Evolutionary conservation across 2,888 invertebrate genomes (phyloP), one percentile per base, ranked within the genome.

Genomic region (Polydrusus cervinus): DNA sequence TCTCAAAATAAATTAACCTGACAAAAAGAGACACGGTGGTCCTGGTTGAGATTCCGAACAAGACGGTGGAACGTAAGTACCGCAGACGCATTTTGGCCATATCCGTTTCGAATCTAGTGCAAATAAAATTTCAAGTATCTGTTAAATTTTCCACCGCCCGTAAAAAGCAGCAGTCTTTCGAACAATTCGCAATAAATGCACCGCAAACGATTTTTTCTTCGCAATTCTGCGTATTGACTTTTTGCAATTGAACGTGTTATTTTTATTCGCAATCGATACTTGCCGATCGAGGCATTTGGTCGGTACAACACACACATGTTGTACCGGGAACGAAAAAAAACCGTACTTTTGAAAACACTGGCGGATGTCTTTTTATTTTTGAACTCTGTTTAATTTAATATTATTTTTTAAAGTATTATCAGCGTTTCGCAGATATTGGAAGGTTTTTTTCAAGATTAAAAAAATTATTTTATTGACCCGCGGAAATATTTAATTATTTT

Each of bases 181-280:
- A 76, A 76, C 76, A 76, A 76, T 76, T 49, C 62, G 73, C 76
- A 76, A 76, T 76, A 76, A 76, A 76, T 73, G 72, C 67, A 73
- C 76, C 76, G 76, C 76, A 73, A 76, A 76, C 60, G 67, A 67
- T 76, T 76, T 76, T 76, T 76, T 76, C 69, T 38, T 57, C 20
- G 6, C 69, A 30, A 69, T 76, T 76, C 76, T 57, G 68, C 71
- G 72, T 76, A 76, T 53, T 51, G 76, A 60, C 51, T 73, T 76
- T 76, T 76, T 76, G 68, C 55, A 72, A 73, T 76, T 73, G 76
- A 76, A 76, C 76, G 70, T 74, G 76, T 76, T 76, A 76, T 76
- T 76, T 73, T 76, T 76, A 72, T 76, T 73, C 73, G 68, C 62
- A 53, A 76, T 76, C 76, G 72, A 71, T 75, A 74, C 74, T 69